phyloP scores from a whole-genome alignment of 1,140 invertebrate genomes.

The Orussus abietinus region DNA sequence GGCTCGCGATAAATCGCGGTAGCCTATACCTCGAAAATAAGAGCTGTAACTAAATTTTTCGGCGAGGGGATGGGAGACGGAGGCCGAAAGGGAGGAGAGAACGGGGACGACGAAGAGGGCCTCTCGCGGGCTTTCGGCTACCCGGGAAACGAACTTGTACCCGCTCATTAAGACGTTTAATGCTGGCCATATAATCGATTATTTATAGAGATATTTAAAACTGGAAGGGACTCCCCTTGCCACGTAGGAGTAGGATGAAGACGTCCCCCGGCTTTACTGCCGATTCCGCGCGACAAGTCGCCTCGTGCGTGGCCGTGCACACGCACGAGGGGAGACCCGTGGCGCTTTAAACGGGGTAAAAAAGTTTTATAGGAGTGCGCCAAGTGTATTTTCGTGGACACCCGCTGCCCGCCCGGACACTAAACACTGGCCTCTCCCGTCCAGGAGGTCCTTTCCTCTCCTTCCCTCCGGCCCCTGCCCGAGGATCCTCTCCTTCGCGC shows the following conservation, averaged over 20 bases:
- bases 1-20: too few species aligned
- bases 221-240: conserved; percentile 19
- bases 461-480: neutral
- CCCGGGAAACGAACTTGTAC: too few species aligned
- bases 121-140: conserved; percentile 18
- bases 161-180: conserved; percentile 41
- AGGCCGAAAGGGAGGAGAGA: neutral
- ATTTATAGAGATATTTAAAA: conserved; percentile 42
- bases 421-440: conserved; percentile 6
- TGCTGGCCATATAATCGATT: conserved; percentile 40
- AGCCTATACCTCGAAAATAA: too few species aligned
- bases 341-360: too few species aligned
- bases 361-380: conserved; percentile 22
- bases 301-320: too few species aligned
- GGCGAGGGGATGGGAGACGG: neutral
- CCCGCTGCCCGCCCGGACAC: conserved; percentile 28
- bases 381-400: conserved; percentile 26
- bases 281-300: conserved; percentile 20
- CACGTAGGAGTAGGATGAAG: conserved; percentile 27
- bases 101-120: conserved; percentile 1
- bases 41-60: too few species aligned
- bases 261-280: conserved; percentile 32
- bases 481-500: neutral
- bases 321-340: too few species aligned
- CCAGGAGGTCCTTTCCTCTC: conserved; percentile 25